Conservation (phyloP, 2,797 vertebrate species). For the Pagetopsis macropterus region DNA sequence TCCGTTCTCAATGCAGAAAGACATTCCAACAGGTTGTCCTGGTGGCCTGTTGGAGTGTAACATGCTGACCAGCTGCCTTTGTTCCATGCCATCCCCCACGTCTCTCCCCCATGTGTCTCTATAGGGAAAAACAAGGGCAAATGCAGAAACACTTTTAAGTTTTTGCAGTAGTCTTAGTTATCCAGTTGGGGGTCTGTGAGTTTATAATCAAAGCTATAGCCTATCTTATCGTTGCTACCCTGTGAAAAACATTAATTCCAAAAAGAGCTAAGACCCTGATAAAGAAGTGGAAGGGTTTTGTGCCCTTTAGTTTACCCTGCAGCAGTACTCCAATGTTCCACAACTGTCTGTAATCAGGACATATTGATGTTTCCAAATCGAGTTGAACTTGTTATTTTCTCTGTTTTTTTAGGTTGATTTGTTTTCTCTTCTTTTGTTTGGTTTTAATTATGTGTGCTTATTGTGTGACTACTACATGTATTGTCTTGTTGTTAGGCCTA, state of each 20-base stretch:
- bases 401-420: too few species aligned
- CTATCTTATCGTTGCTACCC: too few species aligned
- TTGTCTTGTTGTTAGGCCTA: neutral
- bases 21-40: conserved; percentile 27
- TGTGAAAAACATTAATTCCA: neutral
- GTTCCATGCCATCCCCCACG: conserved; percentile 15
- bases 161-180: neutral
- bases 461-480: neutral
- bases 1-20: neutral
- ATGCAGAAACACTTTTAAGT: conserved; percentile 5
- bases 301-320: too few species aligned
- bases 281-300: too few species aligned
- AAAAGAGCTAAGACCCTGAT: too few species aligned
- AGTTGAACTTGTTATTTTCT: too few species aligned
- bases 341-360: too few species aligned
- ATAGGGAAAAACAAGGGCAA: neutral
- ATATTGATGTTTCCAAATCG: too few species aligned
- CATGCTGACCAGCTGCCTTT: conserved; percentile 37
- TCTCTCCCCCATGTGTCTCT: neutral
- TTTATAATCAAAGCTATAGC: neutral
- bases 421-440: neutral
- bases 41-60: conserved; percentile 18
- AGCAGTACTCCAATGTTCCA: too few species aligned
- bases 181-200: neutral
- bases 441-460: neutral